Base-by-base conservation (phyloP, 2,888 invertebrate species). In the Orthosia gracilis region DNA sequence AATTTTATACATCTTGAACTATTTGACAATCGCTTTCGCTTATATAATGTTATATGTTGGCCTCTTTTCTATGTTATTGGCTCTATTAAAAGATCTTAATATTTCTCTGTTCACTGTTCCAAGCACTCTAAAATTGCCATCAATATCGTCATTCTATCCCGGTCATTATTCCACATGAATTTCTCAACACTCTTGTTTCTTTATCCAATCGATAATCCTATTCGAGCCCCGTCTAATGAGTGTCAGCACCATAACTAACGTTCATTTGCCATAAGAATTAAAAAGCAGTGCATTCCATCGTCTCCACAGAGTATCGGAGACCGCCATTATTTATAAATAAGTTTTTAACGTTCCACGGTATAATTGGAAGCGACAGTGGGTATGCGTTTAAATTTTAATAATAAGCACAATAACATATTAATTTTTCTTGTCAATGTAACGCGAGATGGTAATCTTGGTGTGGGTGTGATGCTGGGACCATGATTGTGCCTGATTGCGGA, bases 361-460 rank as follows among this genome's bases (percentile, higher is more conserved):
- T 85, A 86, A 86, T 86, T 86, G 82, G 86, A 78, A 76, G 79
- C 76, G 85, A 82, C 80, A 76, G 79, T 77, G 80, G 80, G 76
- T 73, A 83, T 78, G 66, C 80, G 77, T 84, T 86, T 87, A 89
- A 88, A 89, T 87, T 87, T 87, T 88, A 88, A 89, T 89, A 88
- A 87, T 89, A 89, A 88, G 84, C 86, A 90, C 88, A 90, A 91
- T 91, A 88, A 89, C 87, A 88, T 91, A 91, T 90, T 91, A 90
- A 90, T 90, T 89, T 86, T 86, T 86, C 85, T 86, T 86, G 86
- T 86, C 86, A 80, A 88, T 83, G 87, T 84, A 87, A 84, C 80
- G 82, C 85, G 84, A 87, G 89, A 87, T 90, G 77, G 74, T 88
- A 89, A 89, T 90, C 90, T 89, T 68, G 73, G 69, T 72, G 85